Evolutionary conservation across 1,140 invertebrate genomes (phyloP), one percentile per base, ranked within the genome.

Genomic region (Drosophila aff.): DNA sequence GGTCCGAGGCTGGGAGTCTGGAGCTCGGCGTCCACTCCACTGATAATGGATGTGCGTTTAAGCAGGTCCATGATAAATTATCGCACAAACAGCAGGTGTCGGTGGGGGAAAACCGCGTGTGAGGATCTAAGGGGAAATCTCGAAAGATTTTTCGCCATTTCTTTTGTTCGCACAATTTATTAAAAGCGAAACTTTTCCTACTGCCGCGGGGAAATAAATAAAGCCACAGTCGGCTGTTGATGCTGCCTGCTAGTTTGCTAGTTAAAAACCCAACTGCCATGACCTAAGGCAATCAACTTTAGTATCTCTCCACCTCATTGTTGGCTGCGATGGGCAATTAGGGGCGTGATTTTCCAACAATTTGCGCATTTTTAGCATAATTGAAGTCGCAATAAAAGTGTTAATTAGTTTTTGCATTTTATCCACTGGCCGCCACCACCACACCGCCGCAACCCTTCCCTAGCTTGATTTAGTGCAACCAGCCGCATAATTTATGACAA

Each of bases 311-410:
- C 67, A 55, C 53, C 65, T 57, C 55, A 67, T 77, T 82, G 82
- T 74, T 53, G 74, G 44, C 59, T 68, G 78, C 65, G 76, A 81
- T 77, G 52, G 82, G 85, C 85, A 90, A 90, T 90, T 90, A 90
- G 85, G 85, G 85, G 85, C 85, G 85, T 90, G 85, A 90, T 90
- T 90, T 85, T 85, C 69, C 74, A 82, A 83, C 81, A 80, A 82
- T 82, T 77, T 90, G 86, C 84, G 79, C 85, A 90, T 73, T 85
- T 89, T 84, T 83, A 90, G 85, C 85, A 90, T 90, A 90, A 90
- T 73, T 90, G 82, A 90, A 90, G 85, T 60, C 71, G 81, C 85
- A 89, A 90, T 87, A 86, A 77, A 77, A 90, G 85, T 85, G 85
- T 90, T 90, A 90, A 90, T 90, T 90, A 89, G 85, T 90, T 90